phyloP scores from a whole-genome alignment of 1,140 invertebrate species.

The Trachymyrmex cornetzi region DNA sequence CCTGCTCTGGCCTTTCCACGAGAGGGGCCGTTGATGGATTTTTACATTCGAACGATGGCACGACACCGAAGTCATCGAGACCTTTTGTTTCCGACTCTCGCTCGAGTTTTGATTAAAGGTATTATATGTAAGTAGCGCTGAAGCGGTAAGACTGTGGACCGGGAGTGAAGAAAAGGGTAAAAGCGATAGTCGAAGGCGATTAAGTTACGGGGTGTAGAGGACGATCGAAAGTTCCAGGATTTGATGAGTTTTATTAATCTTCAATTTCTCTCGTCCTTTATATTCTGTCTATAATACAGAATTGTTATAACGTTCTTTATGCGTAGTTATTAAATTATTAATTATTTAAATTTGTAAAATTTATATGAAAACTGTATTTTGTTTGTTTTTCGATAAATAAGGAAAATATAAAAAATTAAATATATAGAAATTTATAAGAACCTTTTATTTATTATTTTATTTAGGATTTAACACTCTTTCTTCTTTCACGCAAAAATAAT shows the following conservation, averaged over 20 bases:
- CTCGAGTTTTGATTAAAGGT: conserved; percentile 60
- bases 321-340: not conserved
- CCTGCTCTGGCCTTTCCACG: conserved; percentile 46
- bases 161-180: not conserved
- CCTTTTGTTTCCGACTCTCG: conserved; percentile 43
- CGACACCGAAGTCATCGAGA: conserved; percentile 47
- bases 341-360: not conserved
- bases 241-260: conserved; percentile 19
- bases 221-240: conserved; percentile 18
- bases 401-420: not conserved
- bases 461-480: not conserved
- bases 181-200: conserved; percentile 12
- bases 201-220: not conserved
- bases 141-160: not conserved
- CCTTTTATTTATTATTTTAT: not conserved
- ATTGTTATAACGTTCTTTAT: not conserved
- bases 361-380: not conserved
- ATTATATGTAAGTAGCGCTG: conserved; percentile 59
- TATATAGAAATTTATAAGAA: not conserved
- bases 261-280: not conserved
- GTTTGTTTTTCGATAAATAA: not conserved
- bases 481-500: not conserved
- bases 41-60: conserved; percentile 55
- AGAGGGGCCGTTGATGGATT: conserved; percentile 69
- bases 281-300: not conserved